Evolutionary conservation across 2,797 vertebrate species (phyloP).

Genomic region (Setipinna tenuifilis): DNA sequence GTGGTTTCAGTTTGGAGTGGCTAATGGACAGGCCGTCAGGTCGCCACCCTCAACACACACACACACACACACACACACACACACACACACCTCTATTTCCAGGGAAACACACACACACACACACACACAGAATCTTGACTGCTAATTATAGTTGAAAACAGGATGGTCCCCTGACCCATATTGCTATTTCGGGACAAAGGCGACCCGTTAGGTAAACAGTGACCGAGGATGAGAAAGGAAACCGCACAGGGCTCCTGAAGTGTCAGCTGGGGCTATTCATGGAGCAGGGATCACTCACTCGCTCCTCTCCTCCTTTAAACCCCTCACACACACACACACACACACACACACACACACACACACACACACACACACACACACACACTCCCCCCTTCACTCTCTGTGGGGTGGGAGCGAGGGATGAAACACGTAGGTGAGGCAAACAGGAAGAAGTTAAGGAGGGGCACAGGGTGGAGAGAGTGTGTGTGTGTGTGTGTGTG

Average conservation of each 20-base stretch:
- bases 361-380: no score
- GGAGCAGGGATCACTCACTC: slow-evolving; percentile 15
- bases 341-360: no score
- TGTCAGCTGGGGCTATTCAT: slow-evolving; percentile 33
- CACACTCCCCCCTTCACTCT: not conserved
- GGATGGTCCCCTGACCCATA: slow-evolving; percentile 23
- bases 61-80: not conserved
- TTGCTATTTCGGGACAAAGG: not conserved
- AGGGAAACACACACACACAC: no score
- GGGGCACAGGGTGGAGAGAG: not conserved
- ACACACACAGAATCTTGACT: not conserved
- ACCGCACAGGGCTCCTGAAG: slow-evolving; percentile 33
- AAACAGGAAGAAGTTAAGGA: slow-evolving; percentile 33
- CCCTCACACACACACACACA: no score
- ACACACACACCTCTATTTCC: no score
- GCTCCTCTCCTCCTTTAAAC: not conserved
- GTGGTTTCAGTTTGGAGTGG: not conserved
- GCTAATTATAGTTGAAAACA: slow-evolving; percentile 43
- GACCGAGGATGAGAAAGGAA: slow-evolving; percentile 18
- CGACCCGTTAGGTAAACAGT: slow-evolving; percentile 20
- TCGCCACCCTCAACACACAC: slow-evolving; percentile 7
- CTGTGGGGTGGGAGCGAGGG: not conserved
- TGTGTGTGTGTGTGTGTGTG: not conserved
- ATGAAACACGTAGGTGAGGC: slow-evolving; percentile 25
- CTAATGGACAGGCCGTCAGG: not conserved